Base-by-base conservation (phyloP, 2,888 invertebrate genomes). In the Seira musarum region DNA sequence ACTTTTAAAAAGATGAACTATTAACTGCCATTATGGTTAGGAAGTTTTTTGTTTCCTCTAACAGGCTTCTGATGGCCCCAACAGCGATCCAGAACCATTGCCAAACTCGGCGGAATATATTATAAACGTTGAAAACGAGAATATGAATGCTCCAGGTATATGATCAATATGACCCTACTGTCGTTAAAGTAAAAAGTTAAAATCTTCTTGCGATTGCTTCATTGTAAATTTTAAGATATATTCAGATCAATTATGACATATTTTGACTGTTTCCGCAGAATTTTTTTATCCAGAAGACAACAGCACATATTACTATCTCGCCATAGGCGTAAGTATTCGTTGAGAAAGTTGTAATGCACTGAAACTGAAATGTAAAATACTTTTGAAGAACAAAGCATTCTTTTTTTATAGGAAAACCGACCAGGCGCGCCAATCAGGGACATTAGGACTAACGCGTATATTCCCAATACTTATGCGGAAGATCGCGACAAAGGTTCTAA, bases 81-180 rank as follows among this genome's bases (percentile, higher is more conserved):
- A 35, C 8, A 57, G 61, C 19, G 21, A 71, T 13, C 60, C 69
- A 10, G 17, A 3, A 1, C 57, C 24, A 17, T n/a, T 57, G 40
- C n/a, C 57, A 57, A 40, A n/a, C 57, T 5, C 10, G 1, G 21
- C 35, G n/a, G 17, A 8, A 2, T 81, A 71, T 46, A 35, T n/a
- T 2, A 76, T 81, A 21, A 53, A 22, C 10, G 25, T 81, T 57
- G 13, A 46, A 8, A 78, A 82, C 40, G 75, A 65, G 40, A 82
- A 82, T 67, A 49, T 82, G 15, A 66, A 79, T 24, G 17, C 60
- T 10, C 82, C 82, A 17, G 72, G 81, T 81, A 53, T n/a, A n/a
- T n/a, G n/a, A n/a, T n/a, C n/a, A n/a, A n/a, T n/a, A n/a, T n/a
- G n/a, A n/a, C n/a, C n/a, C n/a, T n/a, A n/a, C n/a, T n/a, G n/a